Evolutionary conservation across 2,888 invertebrate species (phyloP).

Genomic region (Dermolepida albohirtum): DNA sequence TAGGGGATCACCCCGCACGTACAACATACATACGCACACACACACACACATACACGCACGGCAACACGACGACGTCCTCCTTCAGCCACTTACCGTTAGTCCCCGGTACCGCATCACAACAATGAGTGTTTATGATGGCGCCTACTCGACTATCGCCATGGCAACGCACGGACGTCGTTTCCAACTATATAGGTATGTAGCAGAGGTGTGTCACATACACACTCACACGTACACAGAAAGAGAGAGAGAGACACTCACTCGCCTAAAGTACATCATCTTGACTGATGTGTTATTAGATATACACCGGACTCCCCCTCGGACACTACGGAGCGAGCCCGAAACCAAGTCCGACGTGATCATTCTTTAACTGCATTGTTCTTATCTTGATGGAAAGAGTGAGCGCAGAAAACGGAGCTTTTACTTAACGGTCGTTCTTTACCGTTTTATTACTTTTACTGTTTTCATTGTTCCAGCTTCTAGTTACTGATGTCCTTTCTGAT

Average conservation of each 20-base stretch:
- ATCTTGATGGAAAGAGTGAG: background rate
- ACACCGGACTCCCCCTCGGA: constrained; percentile 11
- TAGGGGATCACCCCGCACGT: constrained; percentile 17
- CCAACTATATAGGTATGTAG: constrained; percentile 48
- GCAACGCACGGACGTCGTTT: constrained; percentile 61
- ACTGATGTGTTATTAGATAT: constrained; percentile 42
- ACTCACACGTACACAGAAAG: no score
- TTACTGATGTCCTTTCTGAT: background rate
- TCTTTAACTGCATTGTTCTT: constrained; percentile 17
- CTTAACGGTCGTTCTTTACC: constrained; percentile 17
- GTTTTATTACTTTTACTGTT: background rate
- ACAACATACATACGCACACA: no score
- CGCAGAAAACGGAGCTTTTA: constrained; percentile 20
- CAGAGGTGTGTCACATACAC: constrained; percentile 57
- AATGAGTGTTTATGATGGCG: constrained; percentile 68
- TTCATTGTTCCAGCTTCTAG: background rate
- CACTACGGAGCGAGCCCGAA: constrained; percentile 3
- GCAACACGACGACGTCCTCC: constrained; percentile 50
- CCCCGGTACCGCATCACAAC: constrained; percentile 64
- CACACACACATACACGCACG: no score
- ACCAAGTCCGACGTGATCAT: constrained; percentile 22
- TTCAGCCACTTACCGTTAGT: constrained; percentile 52
- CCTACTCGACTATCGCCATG: constrained; percentile 66
- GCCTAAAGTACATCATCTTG: constrained; percentile 41
- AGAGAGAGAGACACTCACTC: background rate